Percentiles rank a stretch among this genome's conserved stretches.
These are phyloP conservation scores for Neodiprion fabricii DNA, from an alignment of 1,140 invertebrate genomes.

Conservation along the genomic window DNA sequence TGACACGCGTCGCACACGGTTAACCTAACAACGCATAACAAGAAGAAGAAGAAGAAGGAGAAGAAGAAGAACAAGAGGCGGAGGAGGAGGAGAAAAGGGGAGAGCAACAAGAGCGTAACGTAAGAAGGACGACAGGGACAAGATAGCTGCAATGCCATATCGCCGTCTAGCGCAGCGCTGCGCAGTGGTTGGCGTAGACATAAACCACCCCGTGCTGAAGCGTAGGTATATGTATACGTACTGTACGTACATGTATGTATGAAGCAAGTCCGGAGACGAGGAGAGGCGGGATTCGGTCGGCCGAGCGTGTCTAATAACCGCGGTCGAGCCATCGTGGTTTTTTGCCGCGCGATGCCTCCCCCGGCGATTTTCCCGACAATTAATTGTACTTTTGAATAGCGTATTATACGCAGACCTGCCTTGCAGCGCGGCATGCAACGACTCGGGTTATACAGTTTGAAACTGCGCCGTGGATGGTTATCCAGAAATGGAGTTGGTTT, in stretches of 20 bases:
- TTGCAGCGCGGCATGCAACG: background rate
- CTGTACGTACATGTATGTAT: no score
- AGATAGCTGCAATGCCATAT: no score
- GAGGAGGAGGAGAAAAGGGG: constrained; percentile 25
- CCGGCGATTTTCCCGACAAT: background rate
- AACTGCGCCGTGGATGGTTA: background rate
- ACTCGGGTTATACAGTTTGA: background rate
- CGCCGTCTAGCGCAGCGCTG: no score
- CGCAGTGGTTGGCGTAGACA: no score
- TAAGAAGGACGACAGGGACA: no score
- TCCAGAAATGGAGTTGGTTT: constrained; percentile 7
- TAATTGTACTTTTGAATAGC: background rate
- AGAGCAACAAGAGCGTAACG: no score
- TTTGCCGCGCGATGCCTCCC: background rate
- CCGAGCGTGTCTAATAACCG: background rate
- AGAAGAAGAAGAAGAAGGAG: background rate
- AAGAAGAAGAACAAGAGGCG: background rate
- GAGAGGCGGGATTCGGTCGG: background rate
- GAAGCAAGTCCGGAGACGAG: no score
- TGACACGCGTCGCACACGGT: background rate
- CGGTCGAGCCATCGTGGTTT: background rate
- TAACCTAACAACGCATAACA: no score
- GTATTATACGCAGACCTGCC: background rate
- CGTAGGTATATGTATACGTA: no score
- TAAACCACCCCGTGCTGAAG: no score